Conservation (phyloP, 2,888 invertebrate species). For the Erebia epiphron region DNA sequence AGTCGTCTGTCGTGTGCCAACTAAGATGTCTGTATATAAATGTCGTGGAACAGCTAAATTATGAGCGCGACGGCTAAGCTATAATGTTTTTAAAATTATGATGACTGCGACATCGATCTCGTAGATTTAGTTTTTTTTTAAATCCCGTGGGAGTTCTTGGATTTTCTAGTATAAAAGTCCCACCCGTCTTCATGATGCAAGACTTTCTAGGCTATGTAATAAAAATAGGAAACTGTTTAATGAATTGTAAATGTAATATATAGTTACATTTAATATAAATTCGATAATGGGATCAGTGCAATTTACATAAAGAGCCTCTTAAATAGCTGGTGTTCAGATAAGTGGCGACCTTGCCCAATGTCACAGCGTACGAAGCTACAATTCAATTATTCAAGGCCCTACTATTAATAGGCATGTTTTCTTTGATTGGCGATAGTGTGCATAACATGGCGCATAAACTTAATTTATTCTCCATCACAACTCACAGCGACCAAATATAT, state of each 20-base stretch:
- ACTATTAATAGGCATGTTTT: constrained; percentile 53
- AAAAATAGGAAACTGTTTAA: no score
- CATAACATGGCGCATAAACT: constrained; percentile 23
- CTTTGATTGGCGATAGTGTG: constrained; percentile 40
- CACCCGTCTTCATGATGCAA: no score
- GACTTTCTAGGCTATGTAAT: no score
- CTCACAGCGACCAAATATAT: background rate
- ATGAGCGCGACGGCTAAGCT: background rate
- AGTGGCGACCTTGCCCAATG: constrained; percentile 67
- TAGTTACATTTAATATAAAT: background rate
- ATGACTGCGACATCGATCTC: background rate
- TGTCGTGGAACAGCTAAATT: background rate
- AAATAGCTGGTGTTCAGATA: constrained; percentile 31
- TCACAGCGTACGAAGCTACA: constrained; percentile 54
- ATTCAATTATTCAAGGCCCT: constrained; percentile 66
- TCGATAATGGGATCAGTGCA: constrained; percentile 14
- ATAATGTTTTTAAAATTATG: background rate
- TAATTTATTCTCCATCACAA: background rate
- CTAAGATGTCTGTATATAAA: constrained; percentile 3
- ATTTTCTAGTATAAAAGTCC: no score
- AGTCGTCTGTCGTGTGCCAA: background rate
- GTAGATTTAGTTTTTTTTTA: background rate
- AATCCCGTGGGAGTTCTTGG: background rate
- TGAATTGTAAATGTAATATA: background rate
- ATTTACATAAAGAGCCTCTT: constrained; percentile 23